Base-by-base conservation (phyloP, 2,113 vertebrate species). In the Sinocyclocheilus anophthalmus region DNA sequence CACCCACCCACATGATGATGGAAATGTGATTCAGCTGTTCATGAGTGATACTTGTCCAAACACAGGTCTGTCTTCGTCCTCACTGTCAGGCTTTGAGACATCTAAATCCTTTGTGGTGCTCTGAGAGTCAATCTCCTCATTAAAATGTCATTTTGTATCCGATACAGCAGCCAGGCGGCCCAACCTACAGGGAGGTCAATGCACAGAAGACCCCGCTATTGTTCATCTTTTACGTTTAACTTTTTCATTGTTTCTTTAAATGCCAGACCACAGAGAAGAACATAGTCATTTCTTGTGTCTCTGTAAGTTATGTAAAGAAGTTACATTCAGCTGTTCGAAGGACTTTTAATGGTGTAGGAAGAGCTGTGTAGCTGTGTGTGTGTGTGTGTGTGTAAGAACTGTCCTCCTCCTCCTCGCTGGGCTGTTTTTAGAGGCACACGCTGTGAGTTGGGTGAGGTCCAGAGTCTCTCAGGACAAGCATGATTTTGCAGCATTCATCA, bases 81-180 rank as follows among this genome's bases (percentile, higher is more conserved):
- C 57, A 53, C 70, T 12, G 59, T 57, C 81, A 81, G 76, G 20
- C 67, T 84, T 65, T 67, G 55, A 86, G 75, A 86, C 69, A 5
- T 81, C 84, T 86, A 57, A 86, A 83, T 89, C 76, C 76, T 86
- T 76, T 76, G 76, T 72, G 70, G 87, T 78, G 53, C 81, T 63
- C 37, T 63, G 45, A 73, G 14, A 82, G 53, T 26, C 14, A 61
- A 53, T 42, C 37, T 84, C 81, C 86, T 89, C 76, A 84, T 84
- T 86, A 88, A 88, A 85, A 84, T 75, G 50, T 45, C 57, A 13
- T 73, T 88, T 86, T 84, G 53, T 13, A 18, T 88, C 22, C 48
- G 53, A 67, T 20, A 37, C 22, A 61, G 37, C 39, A 79, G 22
- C 39, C 7, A 6, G 9, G 9, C 9, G 9, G 9, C 24, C 50